Conservation (phyloP, 2,113 vertebrate species). For the Trogon surrucura region DNA sequence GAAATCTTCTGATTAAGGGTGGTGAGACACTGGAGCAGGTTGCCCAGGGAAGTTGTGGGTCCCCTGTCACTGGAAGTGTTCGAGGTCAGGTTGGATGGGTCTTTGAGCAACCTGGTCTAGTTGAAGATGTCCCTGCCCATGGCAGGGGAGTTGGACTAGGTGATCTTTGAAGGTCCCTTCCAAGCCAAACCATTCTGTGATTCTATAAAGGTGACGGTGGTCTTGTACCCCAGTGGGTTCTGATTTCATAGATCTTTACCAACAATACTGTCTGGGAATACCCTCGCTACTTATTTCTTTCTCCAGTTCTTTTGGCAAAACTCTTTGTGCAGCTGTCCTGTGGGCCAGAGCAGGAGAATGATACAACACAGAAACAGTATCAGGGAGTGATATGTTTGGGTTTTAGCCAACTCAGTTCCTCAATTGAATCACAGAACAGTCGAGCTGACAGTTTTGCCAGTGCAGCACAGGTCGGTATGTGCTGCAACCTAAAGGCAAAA, state of each 20-base stretch:
- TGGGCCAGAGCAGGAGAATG: background rate
- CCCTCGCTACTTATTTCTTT: background rate
- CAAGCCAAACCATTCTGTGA: background rate
- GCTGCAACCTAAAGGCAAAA: background rate
- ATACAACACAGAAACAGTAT: background rate
- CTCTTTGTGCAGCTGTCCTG: background rate
- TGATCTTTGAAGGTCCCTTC: background rate
- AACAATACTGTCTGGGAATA: background rate
- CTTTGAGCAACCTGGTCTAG: background rate
- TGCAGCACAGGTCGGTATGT: background rate
- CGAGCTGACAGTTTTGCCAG: background rate
- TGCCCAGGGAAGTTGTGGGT: background rate
- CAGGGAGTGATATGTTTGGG: background rate
- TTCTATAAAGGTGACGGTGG: background rate
- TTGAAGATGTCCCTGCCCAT: no score
- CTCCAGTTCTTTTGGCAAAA: background rate
- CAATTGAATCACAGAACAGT: background rate
- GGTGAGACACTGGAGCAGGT: background rate
- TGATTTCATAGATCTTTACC: background rate
- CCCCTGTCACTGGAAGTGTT: background rate
- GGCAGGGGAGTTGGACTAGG: background rate
- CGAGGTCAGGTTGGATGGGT: background rate
- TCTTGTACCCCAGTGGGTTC: background rate
- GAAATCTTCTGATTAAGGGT: background rate
- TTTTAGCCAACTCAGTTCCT: background rate